Conservation (phyloP, 2,113 vertebrate genomes). For the Pholis gunnellus region DNA sequence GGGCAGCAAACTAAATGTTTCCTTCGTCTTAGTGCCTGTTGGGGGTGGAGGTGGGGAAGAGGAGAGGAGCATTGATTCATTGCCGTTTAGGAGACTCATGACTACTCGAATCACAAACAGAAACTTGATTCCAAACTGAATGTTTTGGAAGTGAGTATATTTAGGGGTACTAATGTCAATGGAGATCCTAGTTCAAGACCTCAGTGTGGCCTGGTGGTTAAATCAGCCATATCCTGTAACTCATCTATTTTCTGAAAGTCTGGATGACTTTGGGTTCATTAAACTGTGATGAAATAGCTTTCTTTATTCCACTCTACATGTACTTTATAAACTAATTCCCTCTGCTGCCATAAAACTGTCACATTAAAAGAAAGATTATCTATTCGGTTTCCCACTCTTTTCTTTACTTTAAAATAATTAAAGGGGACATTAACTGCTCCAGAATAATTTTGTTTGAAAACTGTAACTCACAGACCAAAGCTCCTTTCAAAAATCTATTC, state of each 20-base stretch:
- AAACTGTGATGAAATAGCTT: background rate
- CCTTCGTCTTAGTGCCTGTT: background rate
- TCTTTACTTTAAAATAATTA: background rate
- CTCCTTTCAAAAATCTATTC: background rate
- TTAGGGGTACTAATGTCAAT: slow-evolving; percentile 4
- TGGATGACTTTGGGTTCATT: background rate
- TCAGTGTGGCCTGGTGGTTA: background rate
- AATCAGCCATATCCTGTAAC: background rate
- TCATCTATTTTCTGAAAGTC: background rate
- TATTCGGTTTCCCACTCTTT: background rate
- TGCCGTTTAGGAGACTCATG: slow-evolving; percentile 23
- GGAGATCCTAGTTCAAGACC: background rate
- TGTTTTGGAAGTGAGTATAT: slow-evolving; percentile 12
- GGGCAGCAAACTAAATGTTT: slow-evolving; percentile 13
- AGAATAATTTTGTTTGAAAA: background rate
- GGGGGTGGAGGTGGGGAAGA: background rate
- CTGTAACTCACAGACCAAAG: background rate
- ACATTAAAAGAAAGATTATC: background rate
- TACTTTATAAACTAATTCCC: background rate
- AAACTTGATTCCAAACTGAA: slow-evolving; percentile 17
- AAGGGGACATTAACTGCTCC: background rate
- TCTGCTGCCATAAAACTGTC: background rate
- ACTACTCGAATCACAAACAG: slow-evolving; percentile 22
- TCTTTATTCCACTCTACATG: background rate
- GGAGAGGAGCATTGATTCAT: slow-evolving; percentile 29